These are phyloP conservation scores for Steinernema hermaphroditum DNA, from an alignment of 2,888 invertebrate species.

Conservation along the genomic window DNA sequence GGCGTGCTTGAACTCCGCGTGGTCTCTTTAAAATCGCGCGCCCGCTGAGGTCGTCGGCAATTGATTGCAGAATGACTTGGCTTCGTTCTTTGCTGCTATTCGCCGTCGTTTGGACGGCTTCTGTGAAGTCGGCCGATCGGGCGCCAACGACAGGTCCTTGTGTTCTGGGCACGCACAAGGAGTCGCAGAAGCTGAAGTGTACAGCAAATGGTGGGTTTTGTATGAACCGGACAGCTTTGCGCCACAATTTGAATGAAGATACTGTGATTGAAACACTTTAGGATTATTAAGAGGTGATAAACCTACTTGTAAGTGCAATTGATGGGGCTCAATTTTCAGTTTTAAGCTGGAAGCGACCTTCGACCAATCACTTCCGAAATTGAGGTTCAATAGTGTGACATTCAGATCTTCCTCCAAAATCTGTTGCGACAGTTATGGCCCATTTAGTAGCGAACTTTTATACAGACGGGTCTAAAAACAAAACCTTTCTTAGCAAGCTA, in stretches of 20 bases:
- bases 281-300: too few relatives aligned
- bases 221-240: neutral
- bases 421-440: too few relatives aligned
- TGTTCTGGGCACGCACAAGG: neutral
- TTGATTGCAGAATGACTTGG: neutral
- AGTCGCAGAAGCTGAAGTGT: slow-evolving; percentile 1
- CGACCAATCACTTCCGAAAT: too few relatives aligned
- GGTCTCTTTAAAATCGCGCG: neutral
- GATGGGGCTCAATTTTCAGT: too few relatives aligned
- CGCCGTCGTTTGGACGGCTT: neutral
- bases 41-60: neutral
- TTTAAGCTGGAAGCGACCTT: too few relatives aligned
- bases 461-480: too few relatives aligned
- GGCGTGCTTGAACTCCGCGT: slow-evolving; percentile 14
- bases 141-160: neutral
- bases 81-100: neutral
- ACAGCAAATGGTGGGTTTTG: neutral
- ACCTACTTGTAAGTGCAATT: too few relatives aligned
- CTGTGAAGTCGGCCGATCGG: neutral
- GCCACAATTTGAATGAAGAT: neutral
- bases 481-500: too few relatives aligned
- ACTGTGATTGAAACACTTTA: neutral
- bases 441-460: too few relatives aligned
- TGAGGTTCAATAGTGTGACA: too few relatives aligned
- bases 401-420: too few relatives aligned